A percentile compares a stretch with the other conserved stretches of the same genome.
phyloP scores from a whole-genome alignment of 2,797 vertebrate species.

The Spizella passerina region DNA sequence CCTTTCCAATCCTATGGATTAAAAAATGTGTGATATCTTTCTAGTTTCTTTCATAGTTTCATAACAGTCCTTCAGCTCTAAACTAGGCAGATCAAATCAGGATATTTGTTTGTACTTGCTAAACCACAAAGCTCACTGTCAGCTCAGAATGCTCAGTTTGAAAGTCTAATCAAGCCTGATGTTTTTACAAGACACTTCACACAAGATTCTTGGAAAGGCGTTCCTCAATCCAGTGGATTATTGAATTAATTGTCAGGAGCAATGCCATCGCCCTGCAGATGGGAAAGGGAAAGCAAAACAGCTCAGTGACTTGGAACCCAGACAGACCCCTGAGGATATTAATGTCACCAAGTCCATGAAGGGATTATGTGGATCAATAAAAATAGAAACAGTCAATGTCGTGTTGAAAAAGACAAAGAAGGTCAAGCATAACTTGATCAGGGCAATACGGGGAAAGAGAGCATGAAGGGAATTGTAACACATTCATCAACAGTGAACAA shows the following conservation, averaged over 20 bases:
- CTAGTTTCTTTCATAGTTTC: background rate
- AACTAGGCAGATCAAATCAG: background rate
- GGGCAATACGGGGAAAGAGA: background rate
- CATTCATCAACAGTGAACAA: background rate
- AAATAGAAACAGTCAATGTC: conserved; percentile 61
- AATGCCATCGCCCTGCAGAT: background rate
- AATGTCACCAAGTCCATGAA: conserved; percentile 43
- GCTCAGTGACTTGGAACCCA: conserved; percentile 25
- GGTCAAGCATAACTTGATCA: conserved; percentile 42
- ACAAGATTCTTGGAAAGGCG: conserved; percentile 25
- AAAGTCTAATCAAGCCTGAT: background rate
- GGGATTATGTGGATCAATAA: conserved; percentile 49
- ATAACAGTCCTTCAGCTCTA: background rate
- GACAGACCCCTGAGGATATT: conserved; percentile 18
- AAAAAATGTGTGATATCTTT: background rate
- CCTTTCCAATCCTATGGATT: background rate
- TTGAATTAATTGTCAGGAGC: conserved; percentile 38
- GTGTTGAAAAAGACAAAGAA: conserved; percentile 60
- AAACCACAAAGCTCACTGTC: background rate
- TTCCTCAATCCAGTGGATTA: conserved; percentile 10
- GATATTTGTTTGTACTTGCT: background rate
- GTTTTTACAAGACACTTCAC: conserved; percentile 2
- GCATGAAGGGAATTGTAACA: background rate
- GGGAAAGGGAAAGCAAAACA: conserved; percentile 14
- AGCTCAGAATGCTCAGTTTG: background rate